Evolutionary conservation across 2,797 vertebrate species (phyloP), one percentile per base, ranked within the genome.

Genomic region (Galaxias olidus): DNA sequence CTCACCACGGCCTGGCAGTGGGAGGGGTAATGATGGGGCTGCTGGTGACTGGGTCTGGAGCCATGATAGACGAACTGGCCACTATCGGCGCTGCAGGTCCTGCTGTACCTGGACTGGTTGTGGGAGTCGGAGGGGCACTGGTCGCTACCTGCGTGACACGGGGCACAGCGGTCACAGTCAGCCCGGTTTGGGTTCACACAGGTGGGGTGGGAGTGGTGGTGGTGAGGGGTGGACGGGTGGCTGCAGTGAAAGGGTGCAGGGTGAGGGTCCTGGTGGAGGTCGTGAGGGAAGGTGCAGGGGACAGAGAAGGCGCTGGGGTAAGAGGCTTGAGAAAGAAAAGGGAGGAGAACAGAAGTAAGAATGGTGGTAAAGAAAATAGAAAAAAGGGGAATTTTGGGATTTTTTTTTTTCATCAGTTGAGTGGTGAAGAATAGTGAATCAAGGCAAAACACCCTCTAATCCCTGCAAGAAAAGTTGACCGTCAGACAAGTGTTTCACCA

Each of bases 81-180:
- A 12, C 30, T 30, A 30, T 30, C 30, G 30, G 30, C 6, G 30
- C 30, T 30, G 30, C 30, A 30, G 30, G 30, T 30, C 30, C 7
- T 57, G 12, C 56, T 45, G 63, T 15, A 65, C 60, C 15, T 45
- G 8, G 66, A 45, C 53, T 66, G 75, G 60, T 57, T 71, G 19
- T 69, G 74, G 59, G 50, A 73, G 50, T 11, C 43, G 15, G 71
- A 56, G 68, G 52, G 68, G 65, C 52, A 61, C 42, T 14, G 44
- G 49, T 59, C 4, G 0, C 8, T 15, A 61, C 68, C 85, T 85
- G 71, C 4, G 49, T 1, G 63, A 69, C 53, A 75, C 51, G 41
- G 3, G 40, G 42, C 19, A 54, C 30, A 2, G 30, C 55, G 45
- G 62, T 43, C 4, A 54, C 1, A 8, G 59, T 80, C 9, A 73